These are phyloP conservation scores for Euschistus heros DNA, from an alignment of 1,140 invertebrate species.

Conservation along the genomic window DNA sequence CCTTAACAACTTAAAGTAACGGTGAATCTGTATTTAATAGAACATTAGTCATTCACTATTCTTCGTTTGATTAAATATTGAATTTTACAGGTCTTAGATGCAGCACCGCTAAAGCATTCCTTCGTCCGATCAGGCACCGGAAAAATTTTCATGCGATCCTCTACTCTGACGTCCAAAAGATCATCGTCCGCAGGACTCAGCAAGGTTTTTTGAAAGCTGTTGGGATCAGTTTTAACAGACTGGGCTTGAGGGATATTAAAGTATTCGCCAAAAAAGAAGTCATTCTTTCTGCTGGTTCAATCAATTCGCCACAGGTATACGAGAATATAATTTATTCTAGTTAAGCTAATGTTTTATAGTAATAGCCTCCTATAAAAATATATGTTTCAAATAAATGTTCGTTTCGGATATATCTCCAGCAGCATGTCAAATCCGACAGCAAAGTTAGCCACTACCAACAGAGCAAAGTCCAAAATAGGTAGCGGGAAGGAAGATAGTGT, in stretches of 20 bases:
- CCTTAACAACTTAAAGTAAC: too few relatives aligned
- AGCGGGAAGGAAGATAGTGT: too few relatives aligned
- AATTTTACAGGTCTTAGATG: slow-evolving; percentile 25
- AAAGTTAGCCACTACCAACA: too few relatives aligned
- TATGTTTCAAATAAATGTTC: background rate
- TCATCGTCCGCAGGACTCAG: slow-evolving; percentile 44
- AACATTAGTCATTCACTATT: too few relatives aligned
- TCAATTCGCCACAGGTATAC: slow-evolving; percentile 54
- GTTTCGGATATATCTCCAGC: too few relatives aligned
- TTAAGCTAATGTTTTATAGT: background rate
- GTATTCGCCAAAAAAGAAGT: slow-evolving; percentile 49
- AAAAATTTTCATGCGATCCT: slow-evolving; percentile 60
- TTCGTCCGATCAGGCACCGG: slow-evolving; percentile 63
- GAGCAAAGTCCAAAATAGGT: too few relatives aligned
- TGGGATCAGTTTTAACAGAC: slow-evolving; percentile 50
- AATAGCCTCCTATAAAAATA: background rate
- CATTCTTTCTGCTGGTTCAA: slow-evolving; percentile 56
- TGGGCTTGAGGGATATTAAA: slow-evolving; percentile 30
- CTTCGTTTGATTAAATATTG: background rate
- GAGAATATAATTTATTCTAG: too few relatives aligned
- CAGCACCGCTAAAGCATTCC: slow-evolving; percentile 59
- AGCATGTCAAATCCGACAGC: too few relatives aligned
- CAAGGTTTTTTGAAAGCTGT: slow-evolving; percentile 40
- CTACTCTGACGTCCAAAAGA: slow-evolving; percentile 50
- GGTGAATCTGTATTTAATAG: too few relatives aligned